Conservation (phyloP, 2,797 vertebrate species). For the Eurystomus glaucurus region DNA sequence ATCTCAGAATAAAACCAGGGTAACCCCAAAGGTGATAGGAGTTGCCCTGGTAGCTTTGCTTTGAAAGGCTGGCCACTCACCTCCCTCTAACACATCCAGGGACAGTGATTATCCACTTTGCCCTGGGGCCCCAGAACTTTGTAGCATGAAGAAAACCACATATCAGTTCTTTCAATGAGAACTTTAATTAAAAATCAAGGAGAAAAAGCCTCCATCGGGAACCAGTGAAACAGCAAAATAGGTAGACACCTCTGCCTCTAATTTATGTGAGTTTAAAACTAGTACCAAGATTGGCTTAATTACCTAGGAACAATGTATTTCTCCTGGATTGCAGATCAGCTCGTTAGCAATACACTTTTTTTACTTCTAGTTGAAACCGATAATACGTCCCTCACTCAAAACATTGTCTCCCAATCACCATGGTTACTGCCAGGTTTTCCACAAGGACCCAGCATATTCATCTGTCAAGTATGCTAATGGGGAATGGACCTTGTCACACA, state of each 20-base stretch:
- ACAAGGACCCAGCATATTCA: slow-evolving; percentile 81
- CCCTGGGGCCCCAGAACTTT: background rate
- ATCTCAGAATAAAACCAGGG: background rate
- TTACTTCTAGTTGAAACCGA: slow-evolving; percentile 76
- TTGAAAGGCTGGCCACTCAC: background rate
- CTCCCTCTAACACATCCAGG: too few relatives aligned
- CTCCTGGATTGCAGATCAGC: slow-evolving; percentile 53
- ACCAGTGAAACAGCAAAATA: background rate
- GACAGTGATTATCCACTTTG: background rate
- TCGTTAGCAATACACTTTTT: slow-evolving; percentile 57
- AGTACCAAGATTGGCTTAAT: slow-evolving; percentile 70
- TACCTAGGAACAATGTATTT: slow-evolving; percentile 67
- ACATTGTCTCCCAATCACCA: slow-evolving; percentile 81
- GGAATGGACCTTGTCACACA: slow-evolving; percentile 80
- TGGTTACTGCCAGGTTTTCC: slow-evolving; percentile 83
- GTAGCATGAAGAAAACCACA: background rate
- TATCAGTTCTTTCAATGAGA: background rate
- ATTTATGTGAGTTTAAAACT: slow-evolving; percentile 66
- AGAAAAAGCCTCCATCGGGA: background rate
- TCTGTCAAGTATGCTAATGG: slow-evolving; percentile 85
- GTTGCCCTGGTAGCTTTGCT: background rate
- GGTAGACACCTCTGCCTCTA: slow-evolving; percentile 44
- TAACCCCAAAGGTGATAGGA: background rate
- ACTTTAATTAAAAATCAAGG: slow-evolving; percentile 44
- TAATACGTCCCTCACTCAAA: slow-evolving; percentile 80